Base-by-base conservation (phyloP, 2,113 vertebrate species). In the Datnioides undecimradiatus region DNA sequence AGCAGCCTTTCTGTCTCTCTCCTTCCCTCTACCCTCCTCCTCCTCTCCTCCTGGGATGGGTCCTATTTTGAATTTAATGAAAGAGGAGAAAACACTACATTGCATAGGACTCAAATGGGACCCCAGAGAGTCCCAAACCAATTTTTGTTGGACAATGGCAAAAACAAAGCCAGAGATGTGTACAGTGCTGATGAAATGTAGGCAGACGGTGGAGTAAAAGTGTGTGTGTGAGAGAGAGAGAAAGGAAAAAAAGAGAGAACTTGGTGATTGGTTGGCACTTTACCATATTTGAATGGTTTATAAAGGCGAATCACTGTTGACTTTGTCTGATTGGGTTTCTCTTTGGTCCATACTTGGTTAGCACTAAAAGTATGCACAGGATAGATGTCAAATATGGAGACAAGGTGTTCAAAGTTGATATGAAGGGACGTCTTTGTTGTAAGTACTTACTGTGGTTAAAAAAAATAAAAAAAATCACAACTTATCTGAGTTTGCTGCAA, bases 51-150 rank as follows among this genome's bases (percentile, higher is more conserved):
- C 31, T 76, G 80, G 90, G 90, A 93, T 54, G 83, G 57, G 55
- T 43, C 76, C 91, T 91, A 90, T 85, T 90, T 92, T 89, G 81
- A 94, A 90, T 91, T 71, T 76, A 87, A 85, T 87, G 67, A 93
- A 93, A 95, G 87, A 79, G 75, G 91, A 94, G 91, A 83, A 90
- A 90, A 89, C 82, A 83, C 77, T 80, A 78, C 76, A 48, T 71
- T 72, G 80, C 63, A 73, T 79, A 79, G 41, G 73, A 80, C 74
- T 91, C 57, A 93, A 94, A 95, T 73, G 72, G 91, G 73, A 67
- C 91, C 82, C 88, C 17, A 49, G 92, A 95, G 89, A 93, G 86
- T 84, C 82, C 69, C 88, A 90, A 93, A 91, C 79, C 86, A 92
- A 90, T 91, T 79, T 58, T 73, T 67, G 72, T 71, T 29, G 85